These are phyloP conservation scores for Rattus norvegicus DNA, from an alignment of 2,113 vertebrate genomes.

Conservation along the genomic window GRCr8 NC_086020.1:187477501-187478000, in stretches of 20 bases:
- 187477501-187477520: constrained; percentile 80
- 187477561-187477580: constrained; percentile 64
- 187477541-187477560: constrained; percentile 11
- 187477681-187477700: neutral
- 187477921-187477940: neutral
- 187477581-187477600: constrained; percentile 70
- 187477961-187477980: neutral
- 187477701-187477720: neutral
- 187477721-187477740: neutral
- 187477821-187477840: neutral
- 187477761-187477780: neutral
- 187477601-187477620: constrained; percentile 48
- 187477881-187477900: neutral
- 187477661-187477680: constrained; percentile 50
- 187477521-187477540: constrained; percentile 66
- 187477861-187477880: neutral
- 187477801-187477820: neutral
- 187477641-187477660: neutral
- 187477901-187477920: neutral
- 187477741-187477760: neutral
- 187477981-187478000: neutral
- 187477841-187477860: neutral
- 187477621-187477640: constrained; percentile 49
- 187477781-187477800: neutral
- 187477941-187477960: neutral